Conservation (phyloP, 1,140 invertebrate species). For the Heliconius himera region DNA sequence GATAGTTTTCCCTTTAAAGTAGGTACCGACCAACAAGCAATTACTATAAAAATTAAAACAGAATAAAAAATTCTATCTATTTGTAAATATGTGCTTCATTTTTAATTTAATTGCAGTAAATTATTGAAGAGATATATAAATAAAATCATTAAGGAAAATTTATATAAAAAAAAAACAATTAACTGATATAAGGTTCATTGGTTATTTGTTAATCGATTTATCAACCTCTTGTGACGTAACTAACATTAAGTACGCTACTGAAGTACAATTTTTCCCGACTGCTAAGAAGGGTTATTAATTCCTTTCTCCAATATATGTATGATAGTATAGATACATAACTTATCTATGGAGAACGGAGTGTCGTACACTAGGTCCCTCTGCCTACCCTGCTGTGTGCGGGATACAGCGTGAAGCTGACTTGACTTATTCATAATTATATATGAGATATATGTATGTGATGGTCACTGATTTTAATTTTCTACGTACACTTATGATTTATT, state of each 20-base stretch:
- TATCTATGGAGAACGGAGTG: too few species aligned
- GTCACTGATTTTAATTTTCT: too few species aligned
- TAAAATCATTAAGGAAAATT: slow-evolving; percentile 11
- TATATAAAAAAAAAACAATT: slow-evolving; percentile 1
- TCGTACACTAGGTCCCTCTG: too few species aligned
- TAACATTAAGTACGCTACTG: background rate
- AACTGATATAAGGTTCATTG: background rate
- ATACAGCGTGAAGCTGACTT: too few species aligned
- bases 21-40: background rate
- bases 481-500: too few species aligned
- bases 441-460: too few species aligned
- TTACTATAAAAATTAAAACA: background rate
- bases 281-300: too few species aligned
- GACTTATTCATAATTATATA: too few species aligned
- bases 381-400: too few species aligned
- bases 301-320: too few species aligned
- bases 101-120: background rate
- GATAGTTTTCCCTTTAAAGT: background rate
- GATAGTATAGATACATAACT: too few species aligned
- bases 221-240: background rate
- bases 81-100: background rate
- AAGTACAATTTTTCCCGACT: background rate
- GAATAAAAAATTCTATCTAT: background rate
- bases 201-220: background rate
- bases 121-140: slow-evolving; percentile 2